Conservation (phyloP, 2,113 vertebrate genomes). For the Misgurnus mizolepis region DNA sequence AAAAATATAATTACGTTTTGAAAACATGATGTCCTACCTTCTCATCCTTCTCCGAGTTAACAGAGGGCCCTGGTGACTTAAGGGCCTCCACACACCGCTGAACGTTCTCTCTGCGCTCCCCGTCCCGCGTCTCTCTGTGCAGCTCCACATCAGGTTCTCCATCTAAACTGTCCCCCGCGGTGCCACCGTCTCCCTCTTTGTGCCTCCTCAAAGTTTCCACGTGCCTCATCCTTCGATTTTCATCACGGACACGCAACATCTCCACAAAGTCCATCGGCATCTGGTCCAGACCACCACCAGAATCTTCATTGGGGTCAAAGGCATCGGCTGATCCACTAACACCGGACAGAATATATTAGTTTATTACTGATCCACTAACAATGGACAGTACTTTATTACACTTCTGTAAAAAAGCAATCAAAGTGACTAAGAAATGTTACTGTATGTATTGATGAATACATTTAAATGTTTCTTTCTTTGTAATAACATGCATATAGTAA, state of each 20-base stretch:
- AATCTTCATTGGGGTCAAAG: not conserved
- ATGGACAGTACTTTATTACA: not conserved
- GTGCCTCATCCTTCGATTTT: conserved; percentile 67
- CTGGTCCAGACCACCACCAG: conserved; percentile 55
- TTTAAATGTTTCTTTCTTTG: too few relatives aligned
- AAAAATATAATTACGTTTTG: too few relatives aligned
- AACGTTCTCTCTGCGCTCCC: not conserved
- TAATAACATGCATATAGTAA: too few relatives aligned
- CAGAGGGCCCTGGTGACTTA: not conserved
- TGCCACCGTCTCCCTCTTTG: conserved; percentile 59
- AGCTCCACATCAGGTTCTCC: conserved; percentile 53
- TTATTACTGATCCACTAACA: not conserved
- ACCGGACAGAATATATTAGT: not conserved
- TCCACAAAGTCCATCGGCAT: conserved; percentile 69
- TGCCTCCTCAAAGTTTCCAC: conserved; percentile 68
- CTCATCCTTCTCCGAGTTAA: not conserved
- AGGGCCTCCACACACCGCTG: not conserved
- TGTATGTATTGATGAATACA: too few relatives aligned
- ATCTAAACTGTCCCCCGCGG: conserved; percentile 7
- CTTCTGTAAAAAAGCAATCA: too few relatives aligned
- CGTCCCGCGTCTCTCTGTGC: conserved; percentile 57
- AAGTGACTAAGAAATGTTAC: too few relatives aligned
- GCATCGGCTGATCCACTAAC: conserved; percentile 7
- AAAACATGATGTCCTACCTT: conserved; percentile 7
- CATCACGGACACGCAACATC: conserved; percentile 71